Percentiles rank a stretch among this genome's conserved stretches.
phyloP scores from a whole-genome alignment of 1,140 invertebrate genomes.

The Formica exsecta region DNA sequence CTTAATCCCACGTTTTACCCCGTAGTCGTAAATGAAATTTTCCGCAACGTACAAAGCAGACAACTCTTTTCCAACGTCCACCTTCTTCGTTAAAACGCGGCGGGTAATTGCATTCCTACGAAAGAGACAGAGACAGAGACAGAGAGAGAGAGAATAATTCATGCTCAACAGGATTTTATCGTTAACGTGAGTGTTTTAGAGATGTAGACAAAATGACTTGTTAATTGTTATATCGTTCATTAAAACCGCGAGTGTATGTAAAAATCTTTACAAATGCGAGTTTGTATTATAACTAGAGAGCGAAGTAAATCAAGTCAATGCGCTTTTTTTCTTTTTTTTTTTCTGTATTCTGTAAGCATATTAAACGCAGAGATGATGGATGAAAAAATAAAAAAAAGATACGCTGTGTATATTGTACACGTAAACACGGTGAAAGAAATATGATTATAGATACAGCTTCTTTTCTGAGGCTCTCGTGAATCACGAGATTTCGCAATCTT shows the following conservation, averaged over 20 bases:
- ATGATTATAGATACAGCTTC: background rate
- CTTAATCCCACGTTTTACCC: constrained; percentile 42
- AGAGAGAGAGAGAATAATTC: constrained; percentile 24
- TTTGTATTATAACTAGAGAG: background rate
- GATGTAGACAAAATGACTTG: constrained; percentile 38
- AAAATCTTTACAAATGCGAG: background rate
- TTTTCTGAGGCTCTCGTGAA: background rate
- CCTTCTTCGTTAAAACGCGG: constrained; percentile 38
- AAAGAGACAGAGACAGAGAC: background rate
- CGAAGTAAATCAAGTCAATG: background rate
- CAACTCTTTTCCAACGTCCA: constrained; percentile 18
- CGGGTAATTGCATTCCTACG: constrained; percentile 49
- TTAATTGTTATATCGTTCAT: constrained; percentile 38
- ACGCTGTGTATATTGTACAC: background rate
- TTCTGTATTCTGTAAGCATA: background rate
- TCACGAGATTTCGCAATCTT: background rate
- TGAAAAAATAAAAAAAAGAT: background rate
- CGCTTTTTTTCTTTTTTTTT: too few species aligned
- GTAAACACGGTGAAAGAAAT: constrained; percentile 7
- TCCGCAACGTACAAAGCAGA: constrained; percentile 21
- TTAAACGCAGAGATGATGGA: background rate
- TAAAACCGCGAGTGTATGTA: constrained; percentile 22
- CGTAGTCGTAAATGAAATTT: constrained; percentile 52
- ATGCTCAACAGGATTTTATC: constrained; percentile 40
- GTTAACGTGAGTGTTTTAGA: background rate